Evolutionary conservation across 2,113 vertebrate genomes (phyloP).

Genomic region (Merops nubicus): DNA sequence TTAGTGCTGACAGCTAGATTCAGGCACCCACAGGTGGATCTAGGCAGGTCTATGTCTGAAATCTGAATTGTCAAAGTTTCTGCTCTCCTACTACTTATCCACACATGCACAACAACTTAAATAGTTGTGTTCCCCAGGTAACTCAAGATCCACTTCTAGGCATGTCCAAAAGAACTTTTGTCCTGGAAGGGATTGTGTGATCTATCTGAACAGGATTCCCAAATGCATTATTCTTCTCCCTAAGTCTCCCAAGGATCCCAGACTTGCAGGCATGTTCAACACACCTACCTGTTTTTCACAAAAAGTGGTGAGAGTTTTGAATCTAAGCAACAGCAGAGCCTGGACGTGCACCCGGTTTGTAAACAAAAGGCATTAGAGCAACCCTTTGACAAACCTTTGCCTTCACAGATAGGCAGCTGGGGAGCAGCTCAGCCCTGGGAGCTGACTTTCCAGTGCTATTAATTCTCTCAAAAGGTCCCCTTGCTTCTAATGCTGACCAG

Average conservation of each 20-base stretch:
- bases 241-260: not conserved
- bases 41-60: not conserved
- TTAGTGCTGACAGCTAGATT: not conserved
- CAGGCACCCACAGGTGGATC: not conserved
- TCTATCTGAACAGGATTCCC: not conserved
- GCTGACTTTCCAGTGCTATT: not conserved
- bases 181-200: not conserved
- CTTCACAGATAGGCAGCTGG: not conserved
- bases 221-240: not conserved
- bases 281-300: not conserved
- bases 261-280: not conserved
- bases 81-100: not conserved
- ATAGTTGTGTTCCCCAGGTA: not conserved
- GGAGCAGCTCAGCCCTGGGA: not conserved
- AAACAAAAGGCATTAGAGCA: not conserved
- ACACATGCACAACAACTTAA: not conserved
- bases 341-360: not conserved
- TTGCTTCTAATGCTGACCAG: not conserved
- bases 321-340: not conserved
- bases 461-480: not conserved
- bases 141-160: not conserved
- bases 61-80: not conserved
- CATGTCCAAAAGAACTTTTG: not conserved
- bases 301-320: not conserved
- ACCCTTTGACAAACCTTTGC: slow-evolving; percentile 9